Percentiles rank a stretch among this genome's conserved stretches.
Evolutionary conservation across 2,113 vertebrate genomes (phyloP).

Genomic region (Brachypteracias leptosomus): DNA sequence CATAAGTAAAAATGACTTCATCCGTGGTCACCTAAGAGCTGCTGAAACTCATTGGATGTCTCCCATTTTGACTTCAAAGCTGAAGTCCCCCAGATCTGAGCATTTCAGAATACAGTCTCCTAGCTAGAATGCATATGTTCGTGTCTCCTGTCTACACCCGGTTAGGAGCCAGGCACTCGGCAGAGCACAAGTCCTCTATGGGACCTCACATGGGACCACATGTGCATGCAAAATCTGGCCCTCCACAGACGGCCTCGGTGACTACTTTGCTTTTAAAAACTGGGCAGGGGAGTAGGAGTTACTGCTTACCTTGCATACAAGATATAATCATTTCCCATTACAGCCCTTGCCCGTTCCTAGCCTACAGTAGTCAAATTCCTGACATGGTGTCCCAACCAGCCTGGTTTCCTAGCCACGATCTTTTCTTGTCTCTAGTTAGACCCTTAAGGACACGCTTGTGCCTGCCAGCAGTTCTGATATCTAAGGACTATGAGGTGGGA

Average conservation of each 20-base stretch:
- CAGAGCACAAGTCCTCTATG: neutral
- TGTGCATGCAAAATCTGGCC: neutral
- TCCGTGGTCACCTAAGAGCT: neutral
- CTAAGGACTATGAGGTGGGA: neutral
- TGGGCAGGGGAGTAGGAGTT: neutral
- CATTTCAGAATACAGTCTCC: neutral
- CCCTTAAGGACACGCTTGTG: neutral
- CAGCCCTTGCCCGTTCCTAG: neutral
- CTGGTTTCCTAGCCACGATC: neutral
- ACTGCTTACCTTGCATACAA: neutral
- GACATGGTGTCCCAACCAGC: neutral
- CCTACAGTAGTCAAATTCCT: neutral
- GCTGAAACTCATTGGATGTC: neutral
- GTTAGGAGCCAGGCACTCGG: accelerated
- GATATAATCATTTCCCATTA: neutral
- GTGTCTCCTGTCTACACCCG: neutral
- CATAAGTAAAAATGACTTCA: neutral
- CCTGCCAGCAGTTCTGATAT: neutral
- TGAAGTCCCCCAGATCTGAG: neutral
- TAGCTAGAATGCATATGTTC: neutral
- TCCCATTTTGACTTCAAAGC: neutral
- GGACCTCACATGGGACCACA: accelerated
- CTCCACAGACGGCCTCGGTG: neutral
- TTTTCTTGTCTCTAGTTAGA: neutral
- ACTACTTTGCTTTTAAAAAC: neutral